Conservation (phyloP, 2,113 vertebrate species). For the Scatophagus argus region DNA sequence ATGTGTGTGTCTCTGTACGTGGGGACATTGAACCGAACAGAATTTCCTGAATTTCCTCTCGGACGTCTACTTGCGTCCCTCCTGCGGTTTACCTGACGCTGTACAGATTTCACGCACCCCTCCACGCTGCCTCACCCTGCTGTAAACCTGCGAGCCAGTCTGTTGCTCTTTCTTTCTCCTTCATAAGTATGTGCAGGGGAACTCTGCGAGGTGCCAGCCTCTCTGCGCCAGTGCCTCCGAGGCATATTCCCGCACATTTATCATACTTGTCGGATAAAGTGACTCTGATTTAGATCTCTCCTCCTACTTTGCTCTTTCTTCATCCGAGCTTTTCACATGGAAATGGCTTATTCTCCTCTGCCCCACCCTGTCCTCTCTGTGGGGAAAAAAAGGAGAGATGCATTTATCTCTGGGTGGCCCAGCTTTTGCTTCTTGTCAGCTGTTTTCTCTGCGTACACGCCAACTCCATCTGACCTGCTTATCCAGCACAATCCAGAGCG, state of each 20-base stretch:
- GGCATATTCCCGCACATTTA: slow-evolving; percentile 60
- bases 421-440: slow-evolving; percentile 60
- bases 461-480: slow-evolving; percentile 58
- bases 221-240: slow-evolving; percentile 41
- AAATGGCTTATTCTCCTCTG: slow-evolving; percentile 46
- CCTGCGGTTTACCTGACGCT: slow-evolving; percentile 22
- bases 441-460: slow-evolving; percentile 48
- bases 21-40: too few species aligned
- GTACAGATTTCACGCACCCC: neutral
- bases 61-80: neutral
- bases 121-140: neutral
- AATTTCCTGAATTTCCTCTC: too few species aligned
- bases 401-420: slow-evolving; percentile 53
- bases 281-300: slow-evolving; percentile 59
- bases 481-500: slow-evolving; percentile 52
- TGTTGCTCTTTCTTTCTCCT: slow-evolving; percentile 37
- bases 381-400: slow-evolving; percentile 6
- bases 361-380: neutral
- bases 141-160: slow-evolving; percentile 22
- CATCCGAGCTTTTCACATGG: slow-evolving; percentile 33
- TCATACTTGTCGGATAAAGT: slow-evolving; percentile 65
- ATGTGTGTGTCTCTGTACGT: too few species aligned
- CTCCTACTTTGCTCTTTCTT: slow-evolving; percentile 18
- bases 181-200: slow-evolving; percentile 30
- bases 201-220: slow-evolving; percentile 43